phyloP scores from a whole-genome alignment of 2,797 vertebrate genomes.

The Microctenopoma stevenorrisi region DNA sequence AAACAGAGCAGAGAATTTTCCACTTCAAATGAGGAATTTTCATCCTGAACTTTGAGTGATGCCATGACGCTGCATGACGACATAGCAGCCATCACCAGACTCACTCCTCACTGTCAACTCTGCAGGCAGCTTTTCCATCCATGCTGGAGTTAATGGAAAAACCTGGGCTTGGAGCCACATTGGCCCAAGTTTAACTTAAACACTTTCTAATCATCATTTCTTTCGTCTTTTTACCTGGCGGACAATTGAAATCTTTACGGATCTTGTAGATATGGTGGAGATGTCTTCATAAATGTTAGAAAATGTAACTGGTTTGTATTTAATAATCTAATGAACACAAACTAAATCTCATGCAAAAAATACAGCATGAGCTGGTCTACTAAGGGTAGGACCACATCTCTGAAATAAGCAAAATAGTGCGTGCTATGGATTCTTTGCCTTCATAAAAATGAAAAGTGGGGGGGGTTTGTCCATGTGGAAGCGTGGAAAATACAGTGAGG shows the following conservation, averaged over 20 bases:
- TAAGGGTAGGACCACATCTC: too few species aligned
- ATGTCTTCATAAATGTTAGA: too few species aligned
- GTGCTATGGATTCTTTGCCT: too few species aligned
- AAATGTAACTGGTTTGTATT: too few species aligned
- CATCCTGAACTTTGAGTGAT: slow-evolving; percentile 43
- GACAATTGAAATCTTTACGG: not conserved
- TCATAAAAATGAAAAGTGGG: too few species aligned
- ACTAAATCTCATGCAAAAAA: too few species aligned
- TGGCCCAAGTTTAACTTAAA: slow-evolving; percentile 58
- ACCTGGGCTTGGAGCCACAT: slow-evolving; percentile 38
- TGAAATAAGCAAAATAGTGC: too few species aligned
- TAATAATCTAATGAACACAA: too few species aligned
- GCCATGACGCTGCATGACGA: slow-evolving; percentile 54
- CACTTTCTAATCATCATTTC: slow-evolving; percentile 58
- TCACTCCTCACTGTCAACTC: slow-evolving; percentile 47
- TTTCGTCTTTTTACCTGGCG: slow-evolving; percentile 60
- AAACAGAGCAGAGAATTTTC: slow-evolving; percentile 58
- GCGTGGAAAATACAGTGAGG: too few species aligned
- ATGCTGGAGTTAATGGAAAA: slow-evolving; percentile 56
- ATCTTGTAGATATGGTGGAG: too few species aligned
- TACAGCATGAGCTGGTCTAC: too few species aligned
- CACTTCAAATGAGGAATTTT: slow-evolving; percentile 54
- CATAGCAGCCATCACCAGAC: slow-evolving; percentile 45
- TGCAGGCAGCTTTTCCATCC: slow-evolving; percentile 59
- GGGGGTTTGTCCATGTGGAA: too few species aligned